Evolutionary conservation across 2,113 vertebrate genomes (phyloP).

Genomic region (Suncus etruscus): DNA sequence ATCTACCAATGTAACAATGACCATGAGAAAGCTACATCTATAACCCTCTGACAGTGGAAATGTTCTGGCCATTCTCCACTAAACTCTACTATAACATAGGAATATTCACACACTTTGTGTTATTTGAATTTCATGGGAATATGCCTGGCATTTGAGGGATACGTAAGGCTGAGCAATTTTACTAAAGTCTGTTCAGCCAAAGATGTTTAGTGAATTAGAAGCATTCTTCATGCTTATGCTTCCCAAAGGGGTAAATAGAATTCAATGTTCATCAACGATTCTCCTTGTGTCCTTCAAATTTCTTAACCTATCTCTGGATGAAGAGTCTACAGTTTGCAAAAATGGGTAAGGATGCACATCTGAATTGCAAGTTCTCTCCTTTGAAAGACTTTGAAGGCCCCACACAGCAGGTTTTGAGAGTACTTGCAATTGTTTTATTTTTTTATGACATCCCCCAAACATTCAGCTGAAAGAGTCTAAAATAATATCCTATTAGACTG

Average conservation of each 20-base stretch:
- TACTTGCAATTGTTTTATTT: not conserved
- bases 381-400: not conserved
- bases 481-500: not conserved
- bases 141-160: not conserved
- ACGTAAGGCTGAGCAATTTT: not conserved
- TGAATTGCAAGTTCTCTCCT: not conserved
- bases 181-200: not conserved
- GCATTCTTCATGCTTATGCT: not conserved
- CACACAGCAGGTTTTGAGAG: not conserved
- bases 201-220: not conserved
- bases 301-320: not conserved
- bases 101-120: not conserved
- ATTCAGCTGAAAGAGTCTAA: not conserved
- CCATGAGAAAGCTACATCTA: not conserved
- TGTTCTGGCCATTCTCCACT: not conserved
- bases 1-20: not conserved
- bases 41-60: not conserved
- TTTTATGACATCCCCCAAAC: slow-evolving; percentile 5
- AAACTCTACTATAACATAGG: not conserved
- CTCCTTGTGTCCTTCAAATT: not conserved
- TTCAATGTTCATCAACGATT: not conserved
- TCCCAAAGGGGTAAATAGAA: not conserved
- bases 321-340: not conserved
- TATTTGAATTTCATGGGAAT: slow-evolving; percentile 22
- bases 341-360: not conserved